These are phyloP conservation scores for Rhabdophis nuchalis DNA, from an alignment of 2,797 vertebrate species.

Conservation along the genomic window DNA sequence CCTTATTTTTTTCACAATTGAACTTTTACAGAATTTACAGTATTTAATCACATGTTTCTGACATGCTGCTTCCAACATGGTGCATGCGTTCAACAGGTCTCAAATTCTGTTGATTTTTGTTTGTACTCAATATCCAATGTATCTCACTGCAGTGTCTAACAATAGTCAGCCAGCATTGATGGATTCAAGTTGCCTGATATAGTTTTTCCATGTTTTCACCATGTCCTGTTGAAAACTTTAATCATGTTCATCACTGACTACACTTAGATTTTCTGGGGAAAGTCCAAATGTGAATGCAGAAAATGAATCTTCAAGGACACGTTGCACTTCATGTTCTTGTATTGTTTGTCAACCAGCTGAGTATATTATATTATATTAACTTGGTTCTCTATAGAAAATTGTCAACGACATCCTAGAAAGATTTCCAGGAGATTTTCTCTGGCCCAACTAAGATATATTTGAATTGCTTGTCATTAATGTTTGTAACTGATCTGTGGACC, in stretches of 20 bases:
- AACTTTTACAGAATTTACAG: too few relatives aligned
- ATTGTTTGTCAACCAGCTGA: background rate
- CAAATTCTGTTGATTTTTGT: background rate
- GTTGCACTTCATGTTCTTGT: background rate
- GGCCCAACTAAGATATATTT: background rate
- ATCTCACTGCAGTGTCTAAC: background rate
- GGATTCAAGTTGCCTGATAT: background rate
- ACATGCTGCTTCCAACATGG: background rate
- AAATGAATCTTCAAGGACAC: background rate
- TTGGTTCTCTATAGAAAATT: background rate
- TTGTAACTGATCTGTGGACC: background rate
- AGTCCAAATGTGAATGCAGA: background rate
- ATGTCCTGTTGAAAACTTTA: background rate
- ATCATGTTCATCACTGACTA: background rate
- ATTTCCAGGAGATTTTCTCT: background rate
- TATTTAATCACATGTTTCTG: background rate
- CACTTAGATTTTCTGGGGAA: background rate
- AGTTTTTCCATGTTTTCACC: background rate
- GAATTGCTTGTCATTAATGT: background rate
- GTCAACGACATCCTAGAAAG: background rate
- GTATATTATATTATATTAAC: background rate
- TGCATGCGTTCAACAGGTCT: background rate
- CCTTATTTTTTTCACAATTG: too few relatives aligned
- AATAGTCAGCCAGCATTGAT: background rate
- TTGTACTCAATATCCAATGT: background rate